phyloP scores from a whole-genome alignment of 1,140 invertebrate genomes.

The Carcinoscorpius rotundicauda region DNA sequence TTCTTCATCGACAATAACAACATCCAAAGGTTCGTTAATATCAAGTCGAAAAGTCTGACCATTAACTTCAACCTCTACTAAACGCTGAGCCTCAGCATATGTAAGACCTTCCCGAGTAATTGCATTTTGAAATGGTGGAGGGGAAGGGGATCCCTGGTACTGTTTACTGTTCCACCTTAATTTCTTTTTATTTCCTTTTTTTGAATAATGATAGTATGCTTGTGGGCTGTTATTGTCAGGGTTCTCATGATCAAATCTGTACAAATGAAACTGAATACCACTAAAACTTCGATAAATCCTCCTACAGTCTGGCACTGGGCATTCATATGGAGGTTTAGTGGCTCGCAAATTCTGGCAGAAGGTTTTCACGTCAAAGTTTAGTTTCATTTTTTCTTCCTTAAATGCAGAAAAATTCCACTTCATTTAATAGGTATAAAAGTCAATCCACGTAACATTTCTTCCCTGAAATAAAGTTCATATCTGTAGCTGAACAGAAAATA shows the following conservation, averaged over 20 bases:
- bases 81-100: constrained; percentile 65
- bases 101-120: constrained; percentile 41
- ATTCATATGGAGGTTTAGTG: constrained; percentile 63
- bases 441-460: too few species aligned
- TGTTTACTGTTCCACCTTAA: constrained; percentile 28
- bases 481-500: too few species aligned
- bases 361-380: constrained; percentile 69
- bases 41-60: constrained; percentile 42
- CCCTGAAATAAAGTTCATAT: too few species aligned
- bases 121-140: constrained; percentile 29
- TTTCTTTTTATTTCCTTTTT: constrained; percentile 18
- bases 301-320: constrained; percentile 66
- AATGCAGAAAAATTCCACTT: too few species aligned
- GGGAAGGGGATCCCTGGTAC: constrained; percentile 30
- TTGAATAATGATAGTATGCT: background rate
- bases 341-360: constrained; percentile 58
- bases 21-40: constrained; percentile 39
- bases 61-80: constrained; percentile 72
- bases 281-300: constrained; percentile 72
- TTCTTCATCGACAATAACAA: constrained; percentile 21
- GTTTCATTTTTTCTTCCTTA: constrained; percentile 39
- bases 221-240: constrained; percentile 26
- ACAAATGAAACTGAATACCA: constrained; percentile 72
- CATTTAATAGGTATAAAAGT: too few species aligned
- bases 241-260: constrained; percentile 63